Percentiles rank a stretch among this genome's conserved stretches.
Evolutionary conservation across 2,888 invertebrate genomes (phyloP).

Genomic region (Dryadula phaetusa): DNA sequence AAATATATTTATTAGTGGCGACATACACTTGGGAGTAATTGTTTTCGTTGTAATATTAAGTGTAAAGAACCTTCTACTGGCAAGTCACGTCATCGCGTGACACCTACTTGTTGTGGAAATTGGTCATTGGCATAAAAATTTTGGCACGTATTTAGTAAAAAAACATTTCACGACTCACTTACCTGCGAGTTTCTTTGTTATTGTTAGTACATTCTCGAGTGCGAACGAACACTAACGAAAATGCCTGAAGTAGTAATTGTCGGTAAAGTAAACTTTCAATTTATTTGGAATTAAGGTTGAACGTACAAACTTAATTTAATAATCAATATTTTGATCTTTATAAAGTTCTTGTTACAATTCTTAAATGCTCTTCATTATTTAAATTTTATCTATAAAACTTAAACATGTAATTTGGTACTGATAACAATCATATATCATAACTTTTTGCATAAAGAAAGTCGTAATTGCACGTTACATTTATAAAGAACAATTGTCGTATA

Average conservation of each 20-base stretch:
- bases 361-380: neutral
- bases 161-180: conserved; percentile 46
- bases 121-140: conserved; percentile 68
- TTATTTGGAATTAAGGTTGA: neutral
- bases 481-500: neutral
- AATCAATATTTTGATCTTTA: conserved; percentile 1
- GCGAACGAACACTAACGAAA: conserved; percentile 62
- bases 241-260: conserved; percentile 73
- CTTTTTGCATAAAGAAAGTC: neutral
- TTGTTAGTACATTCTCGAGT: conserved; percentile 43
- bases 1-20: conserved; percentile 37
- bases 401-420: no score
- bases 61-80: conserved; percentile 46
- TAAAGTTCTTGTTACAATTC: neutral
- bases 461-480: neutral
- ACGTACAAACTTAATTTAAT: neutral
- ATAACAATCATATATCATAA: no score
- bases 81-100: conserved; percentile 47
- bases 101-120: conserved; percentile 40
- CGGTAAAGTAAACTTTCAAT: conserved; percentile 60
- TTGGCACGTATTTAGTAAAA: conserved; percentile 66
- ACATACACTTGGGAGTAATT: conserved; percentile 61
- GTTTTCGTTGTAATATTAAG: conserved; percentile 58
- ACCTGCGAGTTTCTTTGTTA: conserved; percentile 54
- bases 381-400: no score